phyloP scores from a whole-genome alignment of 2,888 invertebrate genomes.

The Eupelmus urozonus region DNA sequence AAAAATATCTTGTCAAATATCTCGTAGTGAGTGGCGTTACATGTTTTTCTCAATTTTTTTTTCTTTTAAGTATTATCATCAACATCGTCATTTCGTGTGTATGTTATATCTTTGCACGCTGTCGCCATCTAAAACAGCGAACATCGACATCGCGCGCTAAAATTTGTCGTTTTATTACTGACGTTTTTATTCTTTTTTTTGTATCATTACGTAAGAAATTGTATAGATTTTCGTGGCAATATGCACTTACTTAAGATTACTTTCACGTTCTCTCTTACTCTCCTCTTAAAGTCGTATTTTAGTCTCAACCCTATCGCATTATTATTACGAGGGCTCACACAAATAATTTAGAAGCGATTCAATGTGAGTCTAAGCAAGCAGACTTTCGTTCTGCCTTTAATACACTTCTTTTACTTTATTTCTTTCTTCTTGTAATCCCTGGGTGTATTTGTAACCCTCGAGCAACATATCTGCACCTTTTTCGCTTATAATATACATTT shows the following conservation, averaged over 20 bases:
- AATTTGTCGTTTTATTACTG: constrained; percentile 24
- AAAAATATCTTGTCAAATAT: constrained; percentile 73
- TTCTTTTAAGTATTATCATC: constrained; percentile 57
- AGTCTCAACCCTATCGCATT: constrained; percentile 37
- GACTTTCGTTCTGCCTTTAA: constrained; percentile 47
- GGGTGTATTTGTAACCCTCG: too few relatives aligned
- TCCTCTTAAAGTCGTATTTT: constrained; percentile 46
- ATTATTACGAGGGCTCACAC: constrained; percentile 54
- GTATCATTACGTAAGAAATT: constrained; percentile 60
- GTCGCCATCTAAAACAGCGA: constrained; percentile 32
- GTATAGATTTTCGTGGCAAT: constrained; percentile 57
- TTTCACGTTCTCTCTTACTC: constrained; percentile 53
- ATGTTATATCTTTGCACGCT: constrained; percentile 25
- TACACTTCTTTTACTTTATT: constrained; percentile 36
- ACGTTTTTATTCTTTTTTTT: constrained; percentile 43
- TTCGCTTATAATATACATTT: constrained; percentile 52
- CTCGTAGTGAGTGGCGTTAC: constrained; percentile 63
- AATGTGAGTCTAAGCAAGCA: constrained; percentile 45
- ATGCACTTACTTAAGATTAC: constrained; percentile 59
- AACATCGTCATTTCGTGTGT: constrained; percentile 43
- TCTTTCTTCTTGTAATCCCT: constrained; percentile 19
- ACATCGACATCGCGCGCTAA: constrained; percentile 23
- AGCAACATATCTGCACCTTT: constrained; percentile 32
- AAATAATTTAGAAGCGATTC: constrained; percentile 61
- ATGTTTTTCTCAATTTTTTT: constrained; percentile 54